Evolutionary conservation across 2,113 vertebrate species (phyloP).

Genomic region (Mellivora capensis): DNA sequence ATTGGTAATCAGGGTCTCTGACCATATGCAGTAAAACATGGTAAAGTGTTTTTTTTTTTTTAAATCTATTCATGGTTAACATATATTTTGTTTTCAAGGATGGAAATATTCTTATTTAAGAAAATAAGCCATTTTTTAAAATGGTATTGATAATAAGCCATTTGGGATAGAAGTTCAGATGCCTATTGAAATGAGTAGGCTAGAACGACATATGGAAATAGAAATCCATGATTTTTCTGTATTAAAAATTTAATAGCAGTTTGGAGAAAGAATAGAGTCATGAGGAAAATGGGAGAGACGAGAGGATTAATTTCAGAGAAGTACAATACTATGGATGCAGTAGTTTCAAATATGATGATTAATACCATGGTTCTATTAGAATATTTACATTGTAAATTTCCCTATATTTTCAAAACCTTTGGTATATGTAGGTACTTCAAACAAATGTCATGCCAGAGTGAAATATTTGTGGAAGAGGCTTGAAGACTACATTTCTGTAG

Average conservation of each 20-base stretch:
- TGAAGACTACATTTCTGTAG: background rate
- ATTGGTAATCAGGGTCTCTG: background rate
- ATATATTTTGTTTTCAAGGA: background rate
- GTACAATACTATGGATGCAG: background rate
- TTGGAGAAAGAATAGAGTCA: background rate
- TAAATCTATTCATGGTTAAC: background rate
- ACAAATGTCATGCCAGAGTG: background rate
- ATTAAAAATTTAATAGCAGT: background rate
- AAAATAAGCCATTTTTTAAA: background rate
- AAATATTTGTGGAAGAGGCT: background rate
- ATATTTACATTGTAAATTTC: background rate
- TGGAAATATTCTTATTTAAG: background rate
- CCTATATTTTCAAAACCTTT: background rate
- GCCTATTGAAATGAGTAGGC: background rate
- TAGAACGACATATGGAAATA: background rate
- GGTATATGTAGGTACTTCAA: background rate
- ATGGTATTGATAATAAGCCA: background rate
- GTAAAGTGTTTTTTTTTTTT: background rate
- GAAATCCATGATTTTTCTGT: background rate
- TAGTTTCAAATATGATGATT: background rate
- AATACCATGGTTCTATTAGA: background rate
- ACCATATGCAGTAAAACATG: background rate
- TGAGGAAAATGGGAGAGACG: background rate
- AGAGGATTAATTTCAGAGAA: background rate
- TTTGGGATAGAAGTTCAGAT: background rate